Evolutionary conservation across 2,888 invertebrate genomes (phyloP).

Genomic region (Zygaena filipendulae): DNA sequence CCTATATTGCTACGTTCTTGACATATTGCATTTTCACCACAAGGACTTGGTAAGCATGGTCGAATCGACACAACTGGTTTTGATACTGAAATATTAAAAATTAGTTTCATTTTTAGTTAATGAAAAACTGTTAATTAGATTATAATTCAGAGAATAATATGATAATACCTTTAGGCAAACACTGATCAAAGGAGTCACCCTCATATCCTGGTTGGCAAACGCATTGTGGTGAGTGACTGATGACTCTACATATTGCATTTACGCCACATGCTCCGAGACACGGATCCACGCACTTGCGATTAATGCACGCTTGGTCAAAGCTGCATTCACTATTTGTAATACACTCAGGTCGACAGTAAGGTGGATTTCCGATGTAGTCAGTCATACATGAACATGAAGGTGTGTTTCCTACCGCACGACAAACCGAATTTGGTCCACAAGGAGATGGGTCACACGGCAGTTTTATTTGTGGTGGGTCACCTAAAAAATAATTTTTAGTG

Average conservation of each 20-base stretch:
- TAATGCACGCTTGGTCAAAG: conserved; percentile 79
- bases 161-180: conserved; percentile 58
- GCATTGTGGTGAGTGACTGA: conserved; percentile 89
- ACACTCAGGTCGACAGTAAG: conserved; percentile 85
- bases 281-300: conserved; percentile 82
- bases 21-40: conserved; percentile 75
- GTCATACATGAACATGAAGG: conserved; percentile 79
- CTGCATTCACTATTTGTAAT: conserved; percentile 84
- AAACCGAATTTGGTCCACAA: conserved; percentile 84
- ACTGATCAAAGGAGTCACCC: conserved; percentile 84
- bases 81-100: conserved; percentile 24
- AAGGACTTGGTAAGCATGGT: conserved; percentile 72
- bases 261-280: conserved; percentile 84
- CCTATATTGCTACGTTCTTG: conserved; percentile 73
- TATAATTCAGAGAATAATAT: too few species aligned
- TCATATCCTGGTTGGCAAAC: conserved; percentile 75
- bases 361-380: conserved; percentile 78
- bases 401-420: conserved; percentile 60
- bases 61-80: conserved; percentile 28
- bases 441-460: conserved; percentile 76
- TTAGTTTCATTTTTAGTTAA: background rate
- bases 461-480: conserved; percentile 28
- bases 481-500: conserved; percentile 22
- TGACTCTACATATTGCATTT: conserved; percentile 79
- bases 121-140: too few species aligned